These are phyloP conservation scores for Hylia prasina DNA, from an alignment of 2,113 vertebrate species.

Conservation along the genomic window DNA sequence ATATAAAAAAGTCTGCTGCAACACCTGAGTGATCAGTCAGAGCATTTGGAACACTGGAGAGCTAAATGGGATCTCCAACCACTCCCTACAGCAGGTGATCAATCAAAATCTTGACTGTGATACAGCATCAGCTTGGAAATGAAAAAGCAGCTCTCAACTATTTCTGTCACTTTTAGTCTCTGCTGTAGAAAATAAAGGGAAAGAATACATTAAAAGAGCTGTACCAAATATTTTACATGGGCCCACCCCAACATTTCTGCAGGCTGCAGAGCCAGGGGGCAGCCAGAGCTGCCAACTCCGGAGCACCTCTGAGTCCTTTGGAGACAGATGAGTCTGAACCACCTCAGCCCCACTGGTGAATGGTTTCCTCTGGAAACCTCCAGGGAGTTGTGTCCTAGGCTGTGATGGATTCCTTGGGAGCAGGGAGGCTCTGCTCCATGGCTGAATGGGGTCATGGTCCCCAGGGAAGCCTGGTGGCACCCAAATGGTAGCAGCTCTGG, in stretches of 20 bases:
- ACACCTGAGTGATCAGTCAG: background rate
- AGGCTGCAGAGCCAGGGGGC: background rate
- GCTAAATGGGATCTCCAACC: background rate
- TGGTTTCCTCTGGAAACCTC: background rate
- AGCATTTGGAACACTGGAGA: background rate
- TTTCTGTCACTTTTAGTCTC: background rate
- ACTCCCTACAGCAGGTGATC: background rate
- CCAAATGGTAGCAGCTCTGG: background rate
- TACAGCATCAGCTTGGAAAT: background rate
- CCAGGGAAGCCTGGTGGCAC: background rate
- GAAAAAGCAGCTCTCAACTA: background rate
- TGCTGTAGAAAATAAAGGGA: fast-evolving
- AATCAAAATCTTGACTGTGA: background rate
- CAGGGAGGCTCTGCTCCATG: background rate
- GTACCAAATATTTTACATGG: background rate
- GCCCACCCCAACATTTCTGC: background rate
- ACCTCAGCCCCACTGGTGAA: fast-evolving
- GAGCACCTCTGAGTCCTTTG: background rate
- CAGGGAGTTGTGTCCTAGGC: background rate
- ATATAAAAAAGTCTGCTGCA: background rate
- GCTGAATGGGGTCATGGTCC: background rate
- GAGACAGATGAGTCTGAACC: background rate
- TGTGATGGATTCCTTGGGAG: background rate
- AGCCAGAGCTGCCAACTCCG: background rate
- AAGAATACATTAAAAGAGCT: background rate